phyloP scores from a whole-genome alignment of 92 coral and sea anemone species.

The Anthopleura xanthogrammica region DNA sequence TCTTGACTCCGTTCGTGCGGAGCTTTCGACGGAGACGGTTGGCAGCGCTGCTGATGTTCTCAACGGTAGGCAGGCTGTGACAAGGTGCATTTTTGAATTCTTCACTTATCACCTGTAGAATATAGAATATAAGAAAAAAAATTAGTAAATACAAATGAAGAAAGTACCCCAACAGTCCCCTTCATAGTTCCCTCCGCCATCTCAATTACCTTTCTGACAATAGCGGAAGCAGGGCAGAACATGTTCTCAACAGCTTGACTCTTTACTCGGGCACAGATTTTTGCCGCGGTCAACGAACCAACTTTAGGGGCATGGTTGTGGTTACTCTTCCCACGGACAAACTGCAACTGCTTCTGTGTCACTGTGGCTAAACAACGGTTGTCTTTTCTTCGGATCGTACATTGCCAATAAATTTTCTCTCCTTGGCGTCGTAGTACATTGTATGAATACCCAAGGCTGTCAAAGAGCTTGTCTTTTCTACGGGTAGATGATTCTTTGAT shows the following conservation, averaged over 20 bases:
- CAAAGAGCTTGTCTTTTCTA: neutral
- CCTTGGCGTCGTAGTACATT: neutral
- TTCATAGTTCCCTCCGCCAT: too few relatives aligned
- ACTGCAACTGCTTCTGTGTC: neutral
- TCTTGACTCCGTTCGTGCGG: neutral
- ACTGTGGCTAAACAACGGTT: slow-evolving; percentile 11
- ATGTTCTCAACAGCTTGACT: neutral
- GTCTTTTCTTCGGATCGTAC: slow-evolving; percentile 15
- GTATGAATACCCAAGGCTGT: slow-evolving; percentile 14
- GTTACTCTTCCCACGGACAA: neutral
- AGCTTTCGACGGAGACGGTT: neutral
- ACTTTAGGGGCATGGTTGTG: slow-evolving; percentile 12
- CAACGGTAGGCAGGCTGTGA: neutral
- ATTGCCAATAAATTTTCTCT: slow-evolving; percentile 12
- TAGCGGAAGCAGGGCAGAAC: neutral
- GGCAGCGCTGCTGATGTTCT: neutral
- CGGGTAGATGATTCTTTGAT: neutral
- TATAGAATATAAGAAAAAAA: too few relatives aligned
- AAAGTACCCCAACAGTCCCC: too few relatives aligned
- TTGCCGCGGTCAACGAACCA: neutral
- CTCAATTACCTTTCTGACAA: neutral
- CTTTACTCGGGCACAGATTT: neutral
- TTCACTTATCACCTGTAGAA: neutral
- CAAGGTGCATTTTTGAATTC: neutral
- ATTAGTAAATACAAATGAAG: too few relatives aligned